phyloP scores from a whole-genome alignment of 2,888 invertebrate species.

The Chloroclysta siterata region DNA sequence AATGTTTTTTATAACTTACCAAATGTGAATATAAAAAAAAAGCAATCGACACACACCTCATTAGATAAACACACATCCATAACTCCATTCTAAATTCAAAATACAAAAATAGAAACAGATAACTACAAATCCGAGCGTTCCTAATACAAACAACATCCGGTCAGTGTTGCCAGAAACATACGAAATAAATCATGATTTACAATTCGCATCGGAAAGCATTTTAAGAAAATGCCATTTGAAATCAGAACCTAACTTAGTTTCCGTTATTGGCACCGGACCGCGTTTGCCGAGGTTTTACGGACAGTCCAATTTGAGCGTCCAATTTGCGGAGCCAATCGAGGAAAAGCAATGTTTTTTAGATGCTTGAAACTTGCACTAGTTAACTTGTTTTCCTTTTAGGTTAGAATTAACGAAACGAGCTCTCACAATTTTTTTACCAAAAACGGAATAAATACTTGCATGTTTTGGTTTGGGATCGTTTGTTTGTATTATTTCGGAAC shows the following conservation, averaged over 20 bases:
- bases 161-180: slow-evolving; percentile 12
- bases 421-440: not conserved
- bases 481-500: no score
- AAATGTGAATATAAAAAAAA: no score
- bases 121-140: not conserved
- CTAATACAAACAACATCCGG: slow-evolving; percentile 2
- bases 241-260: slow-evolving; percentile 23
- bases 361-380: not conserved
- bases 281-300: slow-evolving; percentile 16
- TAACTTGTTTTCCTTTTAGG: not conserved
- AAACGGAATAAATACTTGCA: no score
- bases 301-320: slow-evolving; percentile 16
- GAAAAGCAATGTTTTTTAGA: slow-evolving; percentile 3
- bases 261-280: slow-evolving; percentile 23
- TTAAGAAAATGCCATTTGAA: slow-evolving; percentile 22
- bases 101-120: not conserved
- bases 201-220: slow-evolving; percentile 18
- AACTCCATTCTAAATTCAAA: not conserved
- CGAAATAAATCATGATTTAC: slow-evolving; percentile 15
- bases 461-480: no score
- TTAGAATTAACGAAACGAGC: not conserved
- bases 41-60: not conserved
- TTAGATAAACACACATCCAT: not conserved
- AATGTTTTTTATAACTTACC: no score
- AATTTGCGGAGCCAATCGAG: slow-evolving; percentile 14